Conservation (phyloP, 2,797 vertebrate species). For the Jordanella pulchra region DNA sequence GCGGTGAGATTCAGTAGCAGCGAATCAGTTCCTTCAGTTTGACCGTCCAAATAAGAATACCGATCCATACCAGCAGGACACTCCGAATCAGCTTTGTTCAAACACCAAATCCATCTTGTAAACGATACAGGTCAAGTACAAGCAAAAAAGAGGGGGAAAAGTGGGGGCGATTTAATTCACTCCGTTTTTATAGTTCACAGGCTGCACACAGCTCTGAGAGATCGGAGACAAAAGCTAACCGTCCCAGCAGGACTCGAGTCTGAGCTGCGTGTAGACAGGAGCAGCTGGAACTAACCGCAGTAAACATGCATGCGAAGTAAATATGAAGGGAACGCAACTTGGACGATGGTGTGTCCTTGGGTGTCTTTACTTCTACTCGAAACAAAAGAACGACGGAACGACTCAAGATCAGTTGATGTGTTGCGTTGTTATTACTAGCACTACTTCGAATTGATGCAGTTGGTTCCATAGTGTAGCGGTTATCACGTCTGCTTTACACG, state of each 20-base stretch:
- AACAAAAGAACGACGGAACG: background rate
- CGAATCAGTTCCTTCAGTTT: conserved; percentile 2
- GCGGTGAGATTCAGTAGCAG: background rate
- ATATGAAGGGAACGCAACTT: background rate
- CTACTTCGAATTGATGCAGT: too few species aligned
- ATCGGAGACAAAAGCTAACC: conserved; percentile 15
- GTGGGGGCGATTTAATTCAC: conserved; percentile 8
- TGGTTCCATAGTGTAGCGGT: conserved; percentile 87
- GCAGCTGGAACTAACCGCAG: conserved; percentile 7
- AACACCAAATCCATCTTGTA: conserved; percentile 6
- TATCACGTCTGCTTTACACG: conserved; percentile 89
- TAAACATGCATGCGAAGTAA: background rate
- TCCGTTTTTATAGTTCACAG: background rate
- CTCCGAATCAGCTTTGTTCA: conserved; percentile 10
- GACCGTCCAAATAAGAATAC: background rate
- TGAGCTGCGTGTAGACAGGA: background rate
- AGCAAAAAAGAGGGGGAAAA: background rate
- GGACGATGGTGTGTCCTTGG: background rate
- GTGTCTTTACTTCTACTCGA: background rate
- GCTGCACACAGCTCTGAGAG: conserved; percentile 12
- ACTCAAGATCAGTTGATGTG: too few species aligned
- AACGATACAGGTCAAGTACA: background rate
- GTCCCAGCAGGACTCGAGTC: conserved; percentile 26
- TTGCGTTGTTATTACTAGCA: too few species aligned
- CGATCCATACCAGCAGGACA: background rate